Conservation (phyloP, 2,113 vertebrate species). For the Holacanthus passer region DNA sequence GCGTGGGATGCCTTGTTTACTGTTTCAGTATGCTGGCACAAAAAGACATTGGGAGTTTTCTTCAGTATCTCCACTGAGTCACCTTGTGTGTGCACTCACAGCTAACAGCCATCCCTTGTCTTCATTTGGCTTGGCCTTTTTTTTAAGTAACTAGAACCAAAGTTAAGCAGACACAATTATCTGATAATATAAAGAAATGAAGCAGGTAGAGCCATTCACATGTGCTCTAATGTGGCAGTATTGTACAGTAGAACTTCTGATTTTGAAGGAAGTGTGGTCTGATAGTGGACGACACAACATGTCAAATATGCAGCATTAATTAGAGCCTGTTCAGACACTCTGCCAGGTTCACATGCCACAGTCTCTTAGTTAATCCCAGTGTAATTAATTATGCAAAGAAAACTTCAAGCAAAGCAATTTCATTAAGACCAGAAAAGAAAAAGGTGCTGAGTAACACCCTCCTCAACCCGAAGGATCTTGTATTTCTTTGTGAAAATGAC, state of each 20-base stretch:
- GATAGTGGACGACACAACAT: neutral
- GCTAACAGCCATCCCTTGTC: conserved; percentile 14
- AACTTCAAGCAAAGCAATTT: conserved; percentile 9
- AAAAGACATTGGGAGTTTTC: conserved; percentile 61
- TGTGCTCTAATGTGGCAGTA: neutral
- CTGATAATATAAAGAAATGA: neutral
- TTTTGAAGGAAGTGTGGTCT: neutral
- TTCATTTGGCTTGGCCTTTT: conserved; percentile 22
- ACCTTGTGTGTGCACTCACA: conserved; percentile 44
- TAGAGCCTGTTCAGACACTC: conserved; percentile 1
- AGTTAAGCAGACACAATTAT: conserved; percentile 1
- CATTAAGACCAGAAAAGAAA: neutral
- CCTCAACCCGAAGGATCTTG: neutral
- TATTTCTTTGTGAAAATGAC: neutral
- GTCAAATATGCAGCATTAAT: conserved; percentile 31
- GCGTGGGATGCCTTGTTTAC: conserved; percentile 79
- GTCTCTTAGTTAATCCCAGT: conserved; percentile 7
- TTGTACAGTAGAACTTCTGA: neutral
- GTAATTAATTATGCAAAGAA: conserved; percentile 22
- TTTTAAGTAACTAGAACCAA: conserved; percentile 29
- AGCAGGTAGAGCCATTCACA: neutral
- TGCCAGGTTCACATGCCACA: conserved; percentile 14
- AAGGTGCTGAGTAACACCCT: conserved; percentile 12
- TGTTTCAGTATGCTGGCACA: conserved; percentile 76
- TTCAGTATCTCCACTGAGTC: conserved; percentile 58